phyloP scores from a whole-genome alignment of 2,113 vertebrate species.

The Taxidea taxus region DNA sequence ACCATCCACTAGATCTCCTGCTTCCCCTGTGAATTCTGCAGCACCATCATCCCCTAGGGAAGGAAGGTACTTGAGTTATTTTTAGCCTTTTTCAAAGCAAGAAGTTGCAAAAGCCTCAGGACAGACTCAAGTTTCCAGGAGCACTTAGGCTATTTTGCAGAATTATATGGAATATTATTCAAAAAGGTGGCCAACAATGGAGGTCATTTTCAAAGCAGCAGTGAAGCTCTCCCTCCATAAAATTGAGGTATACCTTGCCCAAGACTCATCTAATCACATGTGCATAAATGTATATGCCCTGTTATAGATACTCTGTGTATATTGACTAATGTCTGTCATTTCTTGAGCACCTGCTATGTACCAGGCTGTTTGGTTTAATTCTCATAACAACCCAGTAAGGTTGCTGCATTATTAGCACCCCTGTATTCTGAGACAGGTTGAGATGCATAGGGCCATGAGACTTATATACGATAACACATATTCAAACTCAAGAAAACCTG shows the following conservation, averaged over 20 bases:
- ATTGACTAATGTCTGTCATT: not conserved
- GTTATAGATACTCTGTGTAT: not conserved
- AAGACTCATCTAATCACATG: not conserved
- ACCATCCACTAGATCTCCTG: not conserved
- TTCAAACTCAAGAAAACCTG: not conserved
- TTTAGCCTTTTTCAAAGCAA: conserved; percentile 53
- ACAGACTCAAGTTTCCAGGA: conserved; percentile 7
- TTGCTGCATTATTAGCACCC: not conserved
- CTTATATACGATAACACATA: not conserved
- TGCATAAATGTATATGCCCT: not conserved
- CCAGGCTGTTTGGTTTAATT: not conserved
- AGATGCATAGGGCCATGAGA: not conserved
- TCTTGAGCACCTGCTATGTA: not conserved
- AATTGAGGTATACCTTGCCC: not conserved
- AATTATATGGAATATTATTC: not conserved
- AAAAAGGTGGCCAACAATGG: not conserved
- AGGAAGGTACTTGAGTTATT: conserved; percentile 6
- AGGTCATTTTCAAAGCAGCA: not conserved
- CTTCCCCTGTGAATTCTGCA: not conserved
- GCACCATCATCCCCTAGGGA: not conserved
- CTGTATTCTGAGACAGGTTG: not conserved
- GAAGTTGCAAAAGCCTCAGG: conserved; percentile 12
- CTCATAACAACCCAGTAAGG: not conserved
- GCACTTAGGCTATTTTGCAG: not conserved
- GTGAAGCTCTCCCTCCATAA: not conserved